Percentiles rank a stretch among this genome's conserved stretches.
phyloP scores from a whole-genome alignment of 2,888 invertebrate genomes.

The Conops quadrifasciatus region DNA sequence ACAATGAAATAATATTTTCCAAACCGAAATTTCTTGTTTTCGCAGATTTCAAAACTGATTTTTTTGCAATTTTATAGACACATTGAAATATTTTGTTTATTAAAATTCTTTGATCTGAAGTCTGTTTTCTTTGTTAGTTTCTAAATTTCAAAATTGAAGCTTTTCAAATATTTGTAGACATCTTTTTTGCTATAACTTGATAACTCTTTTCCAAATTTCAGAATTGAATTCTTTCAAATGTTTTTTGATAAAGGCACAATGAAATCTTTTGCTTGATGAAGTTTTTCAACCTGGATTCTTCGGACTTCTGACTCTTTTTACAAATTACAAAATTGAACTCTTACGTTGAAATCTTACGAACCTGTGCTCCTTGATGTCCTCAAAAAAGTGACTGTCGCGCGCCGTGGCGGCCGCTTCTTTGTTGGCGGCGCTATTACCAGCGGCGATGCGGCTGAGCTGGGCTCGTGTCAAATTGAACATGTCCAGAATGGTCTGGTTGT shows the following conservation, averaged over 20 bases:
- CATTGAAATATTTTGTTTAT: not conserved
- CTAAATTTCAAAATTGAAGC: not conserved
- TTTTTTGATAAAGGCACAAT: too few relatives aligned
- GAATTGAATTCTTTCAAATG: too few relatives aligned
- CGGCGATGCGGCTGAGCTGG: conserved; percentile 55
- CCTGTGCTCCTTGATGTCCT: conserved; percentile 54
- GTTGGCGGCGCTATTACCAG: conserved; percentile 50
- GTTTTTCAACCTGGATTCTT: too few relatives aligned
- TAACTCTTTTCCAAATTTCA: too few relatives aligned
- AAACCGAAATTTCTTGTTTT: too few relatives aligned
- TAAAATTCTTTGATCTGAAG: not conserved
- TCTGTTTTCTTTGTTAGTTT: not conserved
- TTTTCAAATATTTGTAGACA: not conserved
- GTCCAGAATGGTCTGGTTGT: conserved; percentile 56
- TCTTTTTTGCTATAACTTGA: not conserved
- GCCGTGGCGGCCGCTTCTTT: conserved; percentile 51
- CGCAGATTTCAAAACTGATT: too few relatives aligned
- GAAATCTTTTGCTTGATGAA: too few relatives aligned
- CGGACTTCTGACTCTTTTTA: too few relatives aligned
- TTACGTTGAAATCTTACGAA: conserved; percentile 46
- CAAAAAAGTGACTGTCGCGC: conserved; percentile 51
- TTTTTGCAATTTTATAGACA: not conserved
- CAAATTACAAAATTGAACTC: too few relatives aligned
- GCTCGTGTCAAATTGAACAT: conserved; percentile 62
- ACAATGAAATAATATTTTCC: too few relatives aligned